Evolutionary conservation across 2,797 vertebrate genomes (phyloP), one percentile per base, ranked within the genome.

Genomic region (Hydrocynus forskahlii): DNA sequence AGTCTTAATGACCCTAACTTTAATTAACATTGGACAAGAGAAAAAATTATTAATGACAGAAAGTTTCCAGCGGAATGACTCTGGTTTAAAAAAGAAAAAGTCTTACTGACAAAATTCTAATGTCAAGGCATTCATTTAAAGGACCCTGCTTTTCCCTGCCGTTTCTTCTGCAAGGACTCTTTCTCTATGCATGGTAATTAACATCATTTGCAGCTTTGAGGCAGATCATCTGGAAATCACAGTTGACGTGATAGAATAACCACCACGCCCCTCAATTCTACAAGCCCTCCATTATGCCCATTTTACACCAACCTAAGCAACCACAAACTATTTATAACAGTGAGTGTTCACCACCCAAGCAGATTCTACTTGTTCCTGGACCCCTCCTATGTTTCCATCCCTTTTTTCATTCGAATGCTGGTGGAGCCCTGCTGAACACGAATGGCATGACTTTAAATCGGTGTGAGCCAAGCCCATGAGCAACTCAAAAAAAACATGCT

Each of bases 121-220:
- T 73, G 78, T 87, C 77, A 80, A 38, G 25, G 21, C 45, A 74
- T 76, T 85, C 63, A 62, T 45, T 80, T 85, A 62, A 55, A 73
- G 52, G 50, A 40, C 66, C 35, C 67, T 55, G 67, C 70, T 60
- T 75, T 66, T 81, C 38, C 48, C 76, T 80, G 25, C 10, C 10
- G 52, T 81, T 81, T 81, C 79, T 63, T 73, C 72, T 14, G n/a
- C 63, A 80, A 73, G 80, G 76, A 80, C 54, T 81, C 59, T 74
- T 82, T 77, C 78, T 48, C 64, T 78, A 81, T 86, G 71, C 78
- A 75, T 79, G 72, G 81, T 82, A 88, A 86, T 87, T 81, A 83
- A 78, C 74, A 78, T 72, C 75, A 45, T 79, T 84, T 75, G 66
- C 78, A 81, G 80, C 81, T 75, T 54, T 12, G 60, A 84, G 83